Percentiles rank a stretch among this genome's conserved stretches.
phyloP scores from a whole-genome alignment of 2,113 vertebrate genomes.

The Macquaria australasica region DNA sequence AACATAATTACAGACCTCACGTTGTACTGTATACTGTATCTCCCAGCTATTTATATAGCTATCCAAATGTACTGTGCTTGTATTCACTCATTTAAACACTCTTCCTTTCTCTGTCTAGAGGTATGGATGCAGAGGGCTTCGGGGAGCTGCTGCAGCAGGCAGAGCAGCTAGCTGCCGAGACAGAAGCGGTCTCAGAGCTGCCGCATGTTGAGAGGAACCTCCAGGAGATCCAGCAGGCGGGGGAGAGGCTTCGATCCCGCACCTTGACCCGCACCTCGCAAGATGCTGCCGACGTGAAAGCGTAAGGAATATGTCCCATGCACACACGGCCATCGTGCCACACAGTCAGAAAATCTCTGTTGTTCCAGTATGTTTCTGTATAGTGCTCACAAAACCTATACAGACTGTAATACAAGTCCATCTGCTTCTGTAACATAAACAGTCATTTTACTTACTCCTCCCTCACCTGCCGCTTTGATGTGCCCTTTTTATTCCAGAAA shows the following conservation, averaged over 20 bases:
- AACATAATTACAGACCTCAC: background rate
- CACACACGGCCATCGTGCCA: background rate
- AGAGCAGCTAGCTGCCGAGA: slow-evolving; percentile 97
- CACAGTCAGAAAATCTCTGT: background rate
- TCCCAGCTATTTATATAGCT: background rate
- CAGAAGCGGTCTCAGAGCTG: slow-evolving; percentile 95
- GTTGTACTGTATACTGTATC: background rate
- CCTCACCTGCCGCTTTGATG: background rate
- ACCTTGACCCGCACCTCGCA: slow-evolving; percentile 96
- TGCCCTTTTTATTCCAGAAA: background rate
- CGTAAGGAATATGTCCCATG: slow-evolving; percentile 85
- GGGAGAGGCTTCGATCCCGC: slow-evolving; percentile 94
- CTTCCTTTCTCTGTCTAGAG: slow-evolving; percentile 5
- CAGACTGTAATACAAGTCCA: background rate
- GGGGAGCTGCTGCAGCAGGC: slow-evolving; percentile 98
- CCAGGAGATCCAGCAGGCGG: slow-evolving; percentile 97
- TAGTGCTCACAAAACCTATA: background rate
- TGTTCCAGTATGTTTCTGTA: background rate
- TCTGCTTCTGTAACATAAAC: background rate
- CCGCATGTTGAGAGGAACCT: slow-evolving; percentile 96
- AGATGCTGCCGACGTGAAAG: slow-evolving; percentile 97
- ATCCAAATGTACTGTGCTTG: background rate
- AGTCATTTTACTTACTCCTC: background rate
- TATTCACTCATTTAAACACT: background rate
- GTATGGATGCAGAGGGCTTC: slow-evolving; percentile 96